A percentile compares a stretch with the other conserved stretches of the same genome.
These are phyloP conservation scores for Crematogaster levior DNA, from an alignment of 2,888 invertebrate genomes.

Conservation along the genomic window DNA sequence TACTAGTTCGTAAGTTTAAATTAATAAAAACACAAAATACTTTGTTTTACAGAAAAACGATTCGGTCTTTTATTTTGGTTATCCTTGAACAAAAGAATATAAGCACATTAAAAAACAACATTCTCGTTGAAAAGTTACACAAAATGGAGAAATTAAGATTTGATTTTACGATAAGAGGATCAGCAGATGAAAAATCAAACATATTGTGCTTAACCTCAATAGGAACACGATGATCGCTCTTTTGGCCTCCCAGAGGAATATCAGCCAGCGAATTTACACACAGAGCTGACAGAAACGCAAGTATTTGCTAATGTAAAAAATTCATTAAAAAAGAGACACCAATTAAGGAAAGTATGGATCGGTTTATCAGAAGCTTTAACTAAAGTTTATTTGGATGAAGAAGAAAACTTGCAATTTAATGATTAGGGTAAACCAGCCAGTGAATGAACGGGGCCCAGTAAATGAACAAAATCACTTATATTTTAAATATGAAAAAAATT, in stretches of 20 bases:
- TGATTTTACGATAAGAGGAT: neutral
- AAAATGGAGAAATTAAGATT: neutral
- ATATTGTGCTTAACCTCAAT: neutral
- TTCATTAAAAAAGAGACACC: neutral
- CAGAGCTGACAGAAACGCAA: neutral
- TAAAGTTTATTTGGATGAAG: neutral
- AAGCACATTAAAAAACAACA: neutral
- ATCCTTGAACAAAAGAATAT: too few relatives aligned
- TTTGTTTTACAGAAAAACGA: too few relatives aligned
- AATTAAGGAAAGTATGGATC: neutral
- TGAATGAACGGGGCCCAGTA: too few relatives aligned
- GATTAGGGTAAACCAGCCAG: too few relatives aligned
- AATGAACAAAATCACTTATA: too few relatives aligned
- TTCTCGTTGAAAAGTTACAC: neutral
- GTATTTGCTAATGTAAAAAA: neutral
- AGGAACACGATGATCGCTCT: too few relatives aligned
- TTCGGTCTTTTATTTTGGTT: too few relatives aligned
- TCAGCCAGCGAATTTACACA: neutral
- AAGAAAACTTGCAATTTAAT: neutral
- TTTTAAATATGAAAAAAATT: too few relatives aligned
- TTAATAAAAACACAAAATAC: too few relatives aligned
- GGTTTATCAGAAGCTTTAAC: neutral
- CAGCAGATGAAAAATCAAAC: neutral
- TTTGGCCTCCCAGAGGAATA: neutral
- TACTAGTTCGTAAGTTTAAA: too few relatives aligned